Base-by-base conservation (phyloP, 2,113 vertebrate species). In the Triplophysa tibetana region DNA sequence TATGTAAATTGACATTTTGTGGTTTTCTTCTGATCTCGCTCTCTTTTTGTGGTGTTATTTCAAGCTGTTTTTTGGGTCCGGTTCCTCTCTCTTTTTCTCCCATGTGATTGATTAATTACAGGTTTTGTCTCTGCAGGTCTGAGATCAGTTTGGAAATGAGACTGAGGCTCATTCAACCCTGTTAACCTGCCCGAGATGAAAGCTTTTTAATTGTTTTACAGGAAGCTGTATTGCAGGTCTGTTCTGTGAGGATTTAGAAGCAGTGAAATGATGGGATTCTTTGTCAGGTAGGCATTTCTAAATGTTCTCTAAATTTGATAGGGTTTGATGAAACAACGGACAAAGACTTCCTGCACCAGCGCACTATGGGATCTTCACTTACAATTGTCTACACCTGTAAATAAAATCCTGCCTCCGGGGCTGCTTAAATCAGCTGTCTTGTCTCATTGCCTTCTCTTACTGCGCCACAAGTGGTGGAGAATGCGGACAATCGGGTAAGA, bases 91-190 rank as follows among this genome's bases (percentile, higher is more conserved):
- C 29, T 65, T 66, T 45, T 41, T 23, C 62, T 33, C 7, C 19
- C 13, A 45, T 58, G 23, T 41, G 33, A 17, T 38, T 80, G 38
- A 70, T 48, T 68, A 10, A 68, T 23, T n/a, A 24, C 38, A 58
- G 19, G 29, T 14, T 3, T 2, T 45, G 56, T 26, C 43, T n/a
- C 62, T 62, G 38, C 38, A 45, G 29, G 65, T 48, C 77, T 23
- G 65, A 41, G 45, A 61, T 33, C 65, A 79, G 63, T 68, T 72
- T 82, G 50, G 70, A 81, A 81, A 75, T 77, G 60, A 79, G 75
- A 80, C 78, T 80, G 73, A 79, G 73, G 79, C 82, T 80, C 80
- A 83, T 52, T 50, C 70, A 81, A 83, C 66, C 58, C 75, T 41
- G 61, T 76, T 76, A 70, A 75, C 79, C 61, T 60, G 23, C 50